A percentile compares a stretch with the other conserved stretches of the same genome.
phyloP scores from a whole-genome alignment of 2,888 invertebrate species.

The Sarcophaga subvicina region DNA sequence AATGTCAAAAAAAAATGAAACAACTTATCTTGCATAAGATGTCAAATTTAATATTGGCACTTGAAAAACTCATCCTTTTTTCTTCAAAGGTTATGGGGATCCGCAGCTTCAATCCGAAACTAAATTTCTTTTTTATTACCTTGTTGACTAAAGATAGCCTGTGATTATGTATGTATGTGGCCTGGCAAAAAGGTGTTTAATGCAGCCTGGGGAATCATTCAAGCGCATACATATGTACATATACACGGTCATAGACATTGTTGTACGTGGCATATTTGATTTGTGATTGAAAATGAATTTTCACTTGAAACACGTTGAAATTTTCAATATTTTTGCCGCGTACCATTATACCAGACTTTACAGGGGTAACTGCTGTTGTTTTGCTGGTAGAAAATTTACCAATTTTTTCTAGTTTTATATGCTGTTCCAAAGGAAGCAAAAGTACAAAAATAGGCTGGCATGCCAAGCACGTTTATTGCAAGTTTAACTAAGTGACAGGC shows the following conservation, averaged over 20 bases:
- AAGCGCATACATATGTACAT: background rate
- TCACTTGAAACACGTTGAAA: slow-evolving; percentile 22
- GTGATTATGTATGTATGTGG: background rate
- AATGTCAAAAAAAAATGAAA: slow-evolving; percentile 2
- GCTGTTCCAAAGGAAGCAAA: background rate
- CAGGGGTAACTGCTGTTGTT: slow-evolving; percentile 28
- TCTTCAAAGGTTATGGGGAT: background rate
- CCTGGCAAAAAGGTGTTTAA: slow-evolving; percentile 68
- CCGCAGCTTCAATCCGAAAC: background rate
- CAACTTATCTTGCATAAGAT: slow-evolving; percentile 43
- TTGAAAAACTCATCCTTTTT: background rate
- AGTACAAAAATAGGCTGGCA: slow-evolving; percentile 60
- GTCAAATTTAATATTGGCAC: slow-evolving; percentile 38
- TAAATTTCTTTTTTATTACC: slow-evolving; percentile 40
- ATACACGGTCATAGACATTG: slow-evolving; percentile 22
- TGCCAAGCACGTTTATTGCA: slow-evolving; percentile 70
- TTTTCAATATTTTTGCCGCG: slow-evolving; percentile 55
- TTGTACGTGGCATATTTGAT: slow-evolving; percentile 64
- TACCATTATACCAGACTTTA: slow-evolving; percentile 41
- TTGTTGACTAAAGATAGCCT: slow-evolving; percentile 49
- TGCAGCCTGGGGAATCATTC: slow-evolving; percentile 59
- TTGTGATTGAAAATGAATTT: slow-evolving; percentile 69
- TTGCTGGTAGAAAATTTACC: slow-evolving; percentile 11
- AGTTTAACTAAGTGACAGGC: slow-evolving; percentile 68
- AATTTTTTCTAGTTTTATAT: background rate